A percentile compares a stretch with the other conserved stretches of the same genome.
Conservation (phyloP, 2,888 invertebrate genomes). For the Ophioninae sp. region DNA sequence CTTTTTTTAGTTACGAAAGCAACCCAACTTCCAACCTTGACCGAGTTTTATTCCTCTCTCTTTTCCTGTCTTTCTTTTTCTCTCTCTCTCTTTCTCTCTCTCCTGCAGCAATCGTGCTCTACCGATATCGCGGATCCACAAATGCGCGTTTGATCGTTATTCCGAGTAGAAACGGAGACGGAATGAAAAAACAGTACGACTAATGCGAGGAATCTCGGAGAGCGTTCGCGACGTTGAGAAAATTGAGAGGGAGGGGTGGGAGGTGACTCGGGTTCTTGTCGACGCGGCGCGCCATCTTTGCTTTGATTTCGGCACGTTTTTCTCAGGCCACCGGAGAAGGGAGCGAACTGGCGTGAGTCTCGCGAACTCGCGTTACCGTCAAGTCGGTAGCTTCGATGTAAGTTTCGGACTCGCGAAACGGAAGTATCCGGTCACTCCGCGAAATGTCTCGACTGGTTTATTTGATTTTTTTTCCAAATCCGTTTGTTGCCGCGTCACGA, state of each 20-base stretch:
- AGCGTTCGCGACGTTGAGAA: slow-evolving; percentile 50
- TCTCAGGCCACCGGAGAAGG: not conserved
- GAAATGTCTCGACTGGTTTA: not conserved
- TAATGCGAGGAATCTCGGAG: slow-evolving; percentile 46
- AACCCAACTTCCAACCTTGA: slow-evolving; percentile 42
- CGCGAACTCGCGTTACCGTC: slow-evolving; percentile 12
- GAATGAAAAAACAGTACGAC: not conserved
- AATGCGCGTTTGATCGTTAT: slow-evolving; percentile 21
- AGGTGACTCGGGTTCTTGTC: not conserved
- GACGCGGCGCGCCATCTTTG: not conserved
- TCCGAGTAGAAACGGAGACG: slow-evolving; percentile 19
- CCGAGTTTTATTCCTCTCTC: slow-evolving; percentile 40
- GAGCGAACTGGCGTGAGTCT: slow-evolving; percentile 24
- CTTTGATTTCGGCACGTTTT: slow-evolving; percentile 26
- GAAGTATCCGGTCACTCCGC: not conserved
- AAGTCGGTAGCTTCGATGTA: slow-evolving; percentile 54
- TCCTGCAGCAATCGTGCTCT: slow-evolving; percentile 21
- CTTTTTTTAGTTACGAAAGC: slow-evolving; percentile 14
- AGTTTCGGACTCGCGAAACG: slow-evolving; percentile 25
- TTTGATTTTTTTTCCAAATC: not conserved
- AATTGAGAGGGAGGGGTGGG: slow-evolving; percentile 49
- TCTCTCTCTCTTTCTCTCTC: slow-evolving; percentile 24
- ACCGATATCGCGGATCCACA: slow-evolving; percentile 19
- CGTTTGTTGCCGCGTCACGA: too few relatives aligned
- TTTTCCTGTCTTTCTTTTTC: not conserved